Evolutionary conservation across 92 coral and sea anemone species (phyloP).

Genomic region (Bergia puertoricense): DNA sequence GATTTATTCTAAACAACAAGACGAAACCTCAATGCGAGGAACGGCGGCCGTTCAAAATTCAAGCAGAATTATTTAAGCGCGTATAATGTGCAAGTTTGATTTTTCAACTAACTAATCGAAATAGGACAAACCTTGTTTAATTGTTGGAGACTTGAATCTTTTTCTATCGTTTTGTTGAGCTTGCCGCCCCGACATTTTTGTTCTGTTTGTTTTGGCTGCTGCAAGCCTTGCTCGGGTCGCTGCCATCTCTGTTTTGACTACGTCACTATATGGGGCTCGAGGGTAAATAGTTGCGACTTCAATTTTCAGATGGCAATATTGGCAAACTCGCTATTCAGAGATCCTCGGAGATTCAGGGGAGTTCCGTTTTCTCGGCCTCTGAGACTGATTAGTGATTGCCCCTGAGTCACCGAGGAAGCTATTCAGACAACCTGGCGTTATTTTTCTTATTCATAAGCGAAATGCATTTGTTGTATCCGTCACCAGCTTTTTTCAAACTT

Average conservation of each 20-base stretch:
- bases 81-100: neutral
- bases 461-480: too few relatives aligned
- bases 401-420: too few relatives aligned
- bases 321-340: neutral
- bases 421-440: neutral
- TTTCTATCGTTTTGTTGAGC: neutral
- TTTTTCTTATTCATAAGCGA: neutral
- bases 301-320: constrained; percentile 4
- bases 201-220: constrained; percentile 23
- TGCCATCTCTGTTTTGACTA: neutral
- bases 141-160: neutral
- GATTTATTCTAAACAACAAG: neutral
- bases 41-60: neutral
- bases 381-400: neutral
- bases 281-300: neutral
- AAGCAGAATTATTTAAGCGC: neutral
- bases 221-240: constrained; percentile 23
- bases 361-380: too few relatives aligned
- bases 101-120: neutral
- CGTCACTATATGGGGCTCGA: neutral
- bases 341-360: too few relatives aligned
- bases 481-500: neutral
- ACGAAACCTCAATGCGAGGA: neutral
- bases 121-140: neutral
- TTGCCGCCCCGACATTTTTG: neutral